A percentile compares a stretch with the other conserved stretches of the same genome.
These are phyloP conservation scores for Nesoenas mayeri DNA, from an alignment of 2,113 vertebrate species.

Conservation along the genomic window DNA sequence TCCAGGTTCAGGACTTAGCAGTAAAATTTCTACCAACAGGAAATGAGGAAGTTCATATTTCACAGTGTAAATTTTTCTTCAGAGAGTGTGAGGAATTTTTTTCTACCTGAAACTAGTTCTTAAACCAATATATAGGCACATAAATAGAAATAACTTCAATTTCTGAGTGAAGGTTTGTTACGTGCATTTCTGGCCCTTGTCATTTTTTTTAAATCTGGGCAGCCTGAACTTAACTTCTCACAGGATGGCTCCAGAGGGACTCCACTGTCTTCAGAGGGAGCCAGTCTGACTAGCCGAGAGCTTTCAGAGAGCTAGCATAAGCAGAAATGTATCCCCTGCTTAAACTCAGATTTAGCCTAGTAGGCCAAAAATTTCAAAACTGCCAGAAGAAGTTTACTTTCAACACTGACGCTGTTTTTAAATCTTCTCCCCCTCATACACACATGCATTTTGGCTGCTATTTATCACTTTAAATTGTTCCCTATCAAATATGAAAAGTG, in stretches of 20 bases:
- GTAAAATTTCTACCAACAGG: not conserved
- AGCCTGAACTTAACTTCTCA: not conserved
- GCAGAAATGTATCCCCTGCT: not conserved
- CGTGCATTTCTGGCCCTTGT: not conserved
- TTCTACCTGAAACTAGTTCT: not conserved
- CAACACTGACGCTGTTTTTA: not conserved
- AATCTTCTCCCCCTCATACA: not conserved
- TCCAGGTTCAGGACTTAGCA: not conserved
- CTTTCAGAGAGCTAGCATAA: not conserved
- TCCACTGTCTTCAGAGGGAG: not conserved
- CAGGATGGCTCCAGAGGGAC: not conserved
- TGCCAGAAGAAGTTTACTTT: not conserved
- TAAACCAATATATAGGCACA: not conserved
- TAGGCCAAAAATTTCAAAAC: not conserved
- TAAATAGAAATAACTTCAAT: not conserved
- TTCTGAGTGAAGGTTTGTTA: not conserved
- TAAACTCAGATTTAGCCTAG: not conserved
- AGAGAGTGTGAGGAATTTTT: not conserved
- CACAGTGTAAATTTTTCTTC: not conserved
- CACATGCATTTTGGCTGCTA: not conserved
- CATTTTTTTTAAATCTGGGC: not conserved
- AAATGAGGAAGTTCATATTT: not conserved
- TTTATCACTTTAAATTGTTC: slow-evolving; percentile 42
- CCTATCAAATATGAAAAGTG: slow-evolving; percentile 11
- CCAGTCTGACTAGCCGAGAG: not conserved